Evolutionary conservation across 2,797 vertebrate genomes (phyloP), one percentile per base, ranked within the genome.

Genomic region (Lacerta viridis): DNA sequence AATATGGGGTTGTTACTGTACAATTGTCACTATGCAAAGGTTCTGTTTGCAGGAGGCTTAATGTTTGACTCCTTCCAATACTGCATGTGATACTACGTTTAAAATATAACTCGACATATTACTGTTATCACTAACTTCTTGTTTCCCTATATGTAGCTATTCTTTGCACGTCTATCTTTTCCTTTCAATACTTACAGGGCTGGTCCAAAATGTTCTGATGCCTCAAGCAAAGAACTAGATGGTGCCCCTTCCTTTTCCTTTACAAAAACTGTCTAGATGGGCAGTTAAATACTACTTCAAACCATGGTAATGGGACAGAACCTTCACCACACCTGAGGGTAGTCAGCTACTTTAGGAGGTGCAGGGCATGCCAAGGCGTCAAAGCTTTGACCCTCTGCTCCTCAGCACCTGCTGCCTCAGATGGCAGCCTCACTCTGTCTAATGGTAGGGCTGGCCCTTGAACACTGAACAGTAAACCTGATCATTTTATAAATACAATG

Each of bases 1-100:
- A 64, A 68, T 68, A 55, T 69, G 43, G 9, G 5, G 4, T 88
- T 55, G 23, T 84, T 61, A 41, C 36, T 7, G 23, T 25, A 68
- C 27, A 18, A 64, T 9, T 64, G 77, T 74, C 68, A 66, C 25
- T 7, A 18, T 72, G 11, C 66, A 88, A 78, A 29, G 61, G 13
- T 41, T 39, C 64, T 85, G 75, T 74, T 85, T 85, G 68, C 20
- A 27, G 36, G 18, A 36, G 7, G 66, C 27, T 80, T 85, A 89
- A 89, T 72, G 39, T 59, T 88, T 72, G 11, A 80, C 64, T 80
- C 41, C 71, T 20, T 88, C 55, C 7, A 13, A 33, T 66, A n/a
- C 7, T 59, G 33, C 27, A 5, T 43, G 27, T 5, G 33, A 80
- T 29, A 36, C 55, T 64, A 41, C 41, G 17, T n/a, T 59, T 27